phyloP scores from a whole-genome alignment of 2,797 vertebrate genomes.

The Numenius phaeopus region DNA sequence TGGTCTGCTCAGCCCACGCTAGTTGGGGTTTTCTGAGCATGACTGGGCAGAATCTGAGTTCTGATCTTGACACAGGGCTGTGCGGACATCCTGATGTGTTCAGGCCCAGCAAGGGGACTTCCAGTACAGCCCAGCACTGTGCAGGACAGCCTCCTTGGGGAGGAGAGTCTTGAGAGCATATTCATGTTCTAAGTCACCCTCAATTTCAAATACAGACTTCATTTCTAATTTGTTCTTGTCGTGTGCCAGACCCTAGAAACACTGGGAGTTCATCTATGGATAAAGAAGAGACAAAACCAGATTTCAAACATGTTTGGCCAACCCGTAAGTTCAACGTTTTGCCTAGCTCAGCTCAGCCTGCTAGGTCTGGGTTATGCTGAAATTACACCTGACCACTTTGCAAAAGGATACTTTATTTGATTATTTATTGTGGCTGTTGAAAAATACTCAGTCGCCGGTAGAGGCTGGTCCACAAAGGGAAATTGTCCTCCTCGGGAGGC shows the following conservation, averaged over 20 bases:
- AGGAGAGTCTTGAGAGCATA: not conserved
- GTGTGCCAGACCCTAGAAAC: not conserved
- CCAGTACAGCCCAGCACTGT: not conserved
- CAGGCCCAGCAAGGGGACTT: not conserved
- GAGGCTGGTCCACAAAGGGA: slow-evolving; percentile 47
- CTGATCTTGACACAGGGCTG: not conserved
- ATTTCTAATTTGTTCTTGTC: not conserved
- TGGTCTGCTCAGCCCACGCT: not conserved
- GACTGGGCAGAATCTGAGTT: not conserved
- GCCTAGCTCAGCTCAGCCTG: not conserved
- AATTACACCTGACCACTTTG: slow-evolving; percentile 46
- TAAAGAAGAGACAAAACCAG: not conserved
- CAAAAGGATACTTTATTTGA: slow-evolving; percentile 59
- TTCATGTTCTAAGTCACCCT: not conserved
- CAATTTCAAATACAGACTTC: not conserved
- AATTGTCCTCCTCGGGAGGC: not conserved
- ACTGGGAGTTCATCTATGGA: not conserved
- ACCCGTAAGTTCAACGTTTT: not conserved
- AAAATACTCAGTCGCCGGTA: not conserved
- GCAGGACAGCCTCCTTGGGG: not conserved
- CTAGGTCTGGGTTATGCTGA: slow-evolving; percentile 18
- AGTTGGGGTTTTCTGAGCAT: not conserved
- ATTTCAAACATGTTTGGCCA: not conserved
- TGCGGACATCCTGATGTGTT: not conserved
- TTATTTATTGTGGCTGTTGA: slow-evolving; percentile 30